These are phyloP conservation scores for Lepidurus packardi DNA, from an alignment of 1,140 invertebrate species.

Conservation along the genomic window DNA sequence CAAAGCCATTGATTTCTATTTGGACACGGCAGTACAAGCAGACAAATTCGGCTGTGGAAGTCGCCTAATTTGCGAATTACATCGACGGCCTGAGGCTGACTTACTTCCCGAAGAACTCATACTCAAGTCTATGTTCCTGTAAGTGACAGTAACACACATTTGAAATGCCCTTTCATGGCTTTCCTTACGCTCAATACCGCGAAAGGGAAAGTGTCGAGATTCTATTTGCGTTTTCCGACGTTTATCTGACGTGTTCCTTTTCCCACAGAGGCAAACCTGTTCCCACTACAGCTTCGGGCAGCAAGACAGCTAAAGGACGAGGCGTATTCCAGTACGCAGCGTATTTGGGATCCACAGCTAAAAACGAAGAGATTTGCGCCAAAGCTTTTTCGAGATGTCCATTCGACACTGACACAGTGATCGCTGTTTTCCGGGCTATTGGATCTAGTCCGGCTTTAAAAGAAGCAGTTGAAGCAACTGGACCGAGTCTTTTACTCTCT, in stretches of 20 bases:
- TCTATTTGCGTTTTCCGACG: neutral
- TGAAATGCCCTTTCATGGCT: neutral
- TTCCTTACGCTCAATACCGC: neutral
- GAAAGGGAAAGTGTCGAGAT: neutral
- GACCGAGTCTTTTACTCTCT: slow-evolving; percentile 1
- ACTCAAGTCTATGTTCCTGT: slow-evolving; percentile 32
- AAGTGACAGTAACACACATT: slow-evolving; percentile 1
- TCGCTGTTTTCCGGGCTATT: slow-evolving; percentile 32
- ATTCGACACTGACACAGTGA: slow-evolving; percentile 31
- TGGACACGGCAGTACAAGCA: slow-evolving; percentile 32
- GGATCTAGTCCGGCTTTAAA: slow-evolving; percentile 32
- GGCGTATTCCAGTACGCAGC: slow-evolving; percentile 34
- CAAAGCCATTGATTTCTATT: slow-evolving; percentile 31
- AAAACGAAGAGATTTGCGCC: slow-evolving; percentile 32
- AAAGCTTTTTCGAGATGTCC: slow-evolving; percentile 30
- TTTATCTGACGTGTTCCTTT: neutral
- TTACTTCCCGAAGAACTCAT: slow-evolving; percentile 31
- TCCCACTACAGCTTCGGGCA: slow-evolving; percentile 28
- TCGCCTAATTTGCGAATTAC: slow-evolving; percentile 31
- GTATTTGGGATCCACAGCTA: slow-evolving; percentile 30
- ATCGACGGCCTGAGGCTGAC: slow-evolving; percentile 26
- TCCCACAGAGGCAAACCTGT: slow-evolving; percentile 30
- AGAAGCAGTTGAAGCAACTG: slow-evolving; percentile 17
- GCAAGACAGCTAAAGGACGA: slow-evolving; percentile 28
- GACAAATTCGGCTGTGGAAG: slow-evolving; percentile 34